Evolutionary conservation across 2,797 vertebrate species (phyloP).

Genomic region (Hydrolagus colliei): DNA sequence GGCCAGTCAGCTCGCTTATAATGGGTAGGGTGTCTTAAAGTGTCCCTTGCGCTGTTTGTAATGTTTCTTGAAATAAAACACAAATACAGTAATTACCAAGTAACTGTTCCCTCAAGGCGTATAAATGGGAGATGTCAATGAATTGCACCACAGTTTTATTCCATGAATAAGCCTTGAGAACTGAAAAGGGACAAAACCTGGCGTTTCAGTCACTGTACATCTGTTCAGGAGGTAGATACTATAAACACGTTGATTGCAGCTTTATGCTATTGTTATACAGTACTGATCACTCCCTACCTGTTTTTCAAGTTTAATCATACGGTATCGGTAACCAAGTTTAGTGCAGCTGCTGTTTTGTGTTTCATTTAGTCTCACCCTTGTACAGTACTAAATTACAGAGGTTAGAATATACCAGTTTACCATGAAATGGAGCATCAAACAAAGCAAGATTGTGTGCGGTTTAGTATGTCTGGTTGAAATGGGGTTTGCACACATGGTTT

Average conservation of each 20-base stretch:
- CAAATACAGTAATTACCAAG: no score
- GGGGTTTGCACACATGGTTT: neutral
- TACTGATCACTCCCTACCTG: neutral
- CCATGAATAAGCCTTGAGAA: neutral
- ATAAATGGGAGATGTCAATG: neutral
- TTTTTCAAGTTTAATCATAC: neutral
- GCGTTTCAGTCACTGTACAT: neutral
- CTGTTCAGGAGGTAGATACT: neutral
- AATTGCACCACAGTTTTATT: neutral
- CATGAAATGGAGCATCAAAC: no score
- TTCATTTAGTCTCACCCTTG: neutral
- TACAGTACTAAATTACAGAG: neutral
- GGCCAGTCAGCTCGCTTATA: neutral
- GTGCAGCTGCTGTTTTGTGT: neutral
- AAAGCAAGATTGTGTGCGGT: no score
- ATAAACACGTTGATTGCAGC: neutral
- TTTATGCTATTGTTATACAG: neutral
- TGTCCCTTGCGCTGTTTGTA: neutral
- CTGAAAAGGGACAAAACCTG: neutral
- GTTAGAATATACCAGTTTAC: no score
- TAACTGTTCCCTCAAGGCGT: no score
- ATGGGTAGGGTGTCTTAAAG: neutral
- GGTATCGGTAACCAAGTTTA: neutral
- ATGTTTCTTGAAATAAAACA: no score
- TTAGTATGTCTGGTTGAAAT: neutral